Conservation (phyloP, 2,113 vertebrate species). For the Poeciliopsis prolifica region DNA sequence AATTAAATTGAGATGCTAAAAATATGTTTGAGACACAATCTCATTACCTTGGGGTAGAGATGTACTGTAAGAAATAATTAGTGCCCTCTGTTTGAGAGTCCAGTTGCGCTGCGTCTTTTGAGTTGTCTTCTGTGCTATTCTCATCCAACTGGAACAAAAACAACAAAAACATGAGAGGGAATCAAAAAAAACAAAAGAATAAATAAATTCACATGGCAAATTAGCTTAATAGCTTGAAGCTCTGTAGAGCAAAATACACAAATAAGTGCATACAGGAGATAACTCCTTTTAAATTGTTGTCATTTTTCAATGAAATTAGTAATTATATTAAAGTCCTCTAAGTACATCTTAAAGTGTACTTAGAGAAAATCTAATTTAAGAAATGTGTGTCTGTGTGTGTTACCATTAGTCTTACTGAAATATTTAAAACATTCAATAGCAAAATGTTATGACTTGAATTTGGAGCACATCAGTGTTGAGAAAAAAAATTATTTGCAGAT, state of each 20-base stretch:
- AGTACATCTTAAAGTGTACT: too few relatives aligned
- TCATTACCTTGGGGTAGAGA: slow-evolving; percentile 90
- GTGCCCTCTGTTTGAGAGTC: slow-evolving; percentile 86
- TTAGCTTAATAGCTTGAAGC: not conserved
- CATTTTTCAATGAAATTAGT: too few relatives aligned
- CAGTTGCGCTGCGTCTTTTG: slow-evolving; percentile 75
- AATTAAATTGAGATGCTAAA: slow-evolving; percentile 26
- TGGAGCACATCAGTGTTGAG: too few relatives aligned
- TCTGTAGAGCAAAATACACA: not conserved
- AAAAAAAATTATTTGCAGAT: not conserved
- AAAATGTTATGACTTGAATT: too few relatives aligned
- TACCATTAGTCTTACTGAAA: not conserved
- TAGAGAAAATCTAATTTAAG: not conserved
- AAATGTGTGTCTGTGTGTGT: not conserved
- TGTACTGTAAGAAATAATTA: slow-evolving; percentile 98
- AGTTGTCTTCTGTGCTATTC: slow-evolving; percentile 77
- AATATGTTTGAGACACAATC: slow-evolving; percentile 10
- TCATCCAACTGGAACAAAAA: slow-evolving; percentile 84
- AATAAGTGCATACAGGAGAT: not conserved
- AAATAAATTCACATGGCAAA: not conserved
- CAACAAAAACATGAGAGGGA: slow-evolving; percentile 1
- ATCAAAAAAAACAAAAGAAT: not conserved
- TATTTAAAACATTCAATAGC: too few relatives aligned
- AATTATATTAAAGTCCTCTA: too few relatives aligned
- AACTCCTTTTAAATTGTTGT: too few relatives aligned